Conservation (phyloP, 2,797 vertebrate species). For the Limnodromus scolopaceus region DNA sequence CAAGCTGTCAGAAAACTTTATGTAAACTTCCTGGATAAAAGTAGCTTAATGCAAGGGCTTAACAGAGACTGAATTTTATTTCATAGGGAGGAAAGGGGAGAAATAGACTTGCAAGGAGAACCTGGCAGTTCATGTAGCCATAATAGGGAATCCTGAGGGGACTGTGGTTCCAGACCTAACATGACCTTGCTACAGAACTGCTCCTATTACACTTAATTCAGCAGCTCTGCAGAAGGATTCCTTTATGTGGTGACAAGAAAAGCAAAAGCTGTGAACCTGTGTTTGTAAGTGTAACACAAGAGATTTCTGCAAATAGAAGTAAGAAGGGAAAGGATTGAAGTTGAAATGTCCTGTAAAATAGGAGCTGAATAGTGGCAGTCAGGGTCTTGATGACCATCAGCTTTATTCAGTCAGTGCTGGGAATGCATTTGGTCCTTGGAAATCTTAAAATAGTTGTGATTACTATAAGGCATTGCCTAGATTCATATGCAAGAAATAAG, state of each 20-base stretch:
- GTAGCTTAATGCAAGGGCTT: constrained; percentile 33
- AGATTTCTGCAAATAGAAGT: constrained; percentile 32
- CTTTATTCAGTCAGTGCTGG: background rate
- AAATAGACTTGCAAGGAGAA: constrained; percentile 12
- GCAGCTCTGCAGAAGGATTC: constrained; percentile 27
- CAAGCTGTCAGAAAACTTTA: constrained; percentile 34
- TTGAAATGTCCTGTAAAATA: constrained; percentile 7
- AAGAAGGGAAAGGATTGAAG: background rate
- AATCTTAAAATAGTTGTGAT: background rate
- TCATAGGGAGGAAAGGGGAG: background rate
- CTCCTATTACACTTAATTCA: constrained; percentile 28
- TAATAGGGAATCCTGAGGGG: constrained; percentile 49
- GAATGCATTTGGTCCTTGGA: background rate
- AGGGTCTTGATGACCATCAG: background rate
- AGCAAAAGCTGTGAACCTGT: constrained; percentile 40
- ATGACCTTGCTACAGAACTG: constrained; percentile 22
- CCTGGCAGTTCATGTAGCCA: constrained; percentile 10
- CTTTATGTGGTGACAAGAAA: constrained; percentile 46
- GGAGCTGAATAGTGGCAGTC: background rate
- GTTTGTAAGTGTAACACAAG: background rate
- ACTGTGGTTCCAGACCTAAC: background rate
- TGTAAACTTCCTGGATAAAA: constrained; percentile 43
- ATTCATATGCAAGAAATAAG: background rate
- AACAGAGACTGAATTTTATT: constrained; percentile 33
- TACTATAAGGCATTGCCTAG: background rate